Evolutionary conservation across 2,888 invertebrate species (phyloP).

Genomic region (Allophyes oxyacanthae): DNA sequence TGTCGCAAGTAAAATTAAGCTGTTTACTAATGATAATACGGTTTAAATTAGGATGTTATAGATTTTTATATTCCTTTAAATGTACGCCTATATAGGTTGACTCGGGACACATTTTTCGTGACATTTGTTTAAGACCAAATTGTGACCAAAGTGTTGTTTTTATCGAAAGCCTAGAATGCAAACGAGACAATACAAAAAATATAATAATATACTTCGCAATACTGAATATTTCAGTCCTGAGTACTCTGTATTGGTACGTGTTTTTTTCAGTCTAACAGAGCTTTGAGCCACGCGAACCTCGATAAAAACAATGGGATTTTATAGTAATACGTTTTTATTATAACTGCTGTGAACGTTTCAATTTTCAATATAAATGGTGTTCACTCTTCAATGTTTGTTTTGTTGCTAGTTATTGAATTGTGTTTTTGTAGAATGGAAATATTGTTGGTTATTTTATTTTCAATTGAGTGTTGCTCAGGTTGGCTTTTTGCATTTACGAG

Average conservation of each 20-base stretch:
- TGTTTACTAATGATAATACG: too few relatives aligned
- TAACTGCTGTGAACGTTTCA: conserved; percentile 35
- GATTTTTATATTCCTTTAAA: too few relatives aligned
- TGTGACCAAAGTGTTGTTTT: too few relatives aligned
- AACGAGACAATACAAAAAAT: conserved; percentile 24
- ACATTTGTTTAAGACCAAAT: too few relatives aligned
- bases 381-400: conserved; percentile 24
- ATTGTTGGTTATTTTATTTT: background rate
- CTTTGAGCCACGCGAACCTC: conserved; percentile 55
- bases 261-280: conserved; percentile 54
- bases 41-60: too few relatives aligned
- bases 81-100: too few relatives aligned
- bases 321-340: conserved; percentile 39
- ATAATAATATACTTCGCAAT: conserved; percentile 15
- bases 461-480: background rate
- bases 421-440: background rate
- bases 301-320: conserved; percentile 41
- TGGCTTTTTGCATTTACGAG: too few relatives aligned
- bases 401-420: conserved; percentile 2
- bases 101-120: too few relatives aligned
- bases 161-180: background rate
- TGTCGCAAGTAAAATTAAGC: too few relatives aligned
- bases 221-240: conserved; percentile 47
- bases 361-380: conserved; percentile 45
- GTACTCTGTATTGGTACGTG: conserved; percentile 49